These are phyloP conservation scores for Drosophila tripunctata DNA, from an alignment of 2,888 invertebrate species.

Conservation along the genomic window DNA sequence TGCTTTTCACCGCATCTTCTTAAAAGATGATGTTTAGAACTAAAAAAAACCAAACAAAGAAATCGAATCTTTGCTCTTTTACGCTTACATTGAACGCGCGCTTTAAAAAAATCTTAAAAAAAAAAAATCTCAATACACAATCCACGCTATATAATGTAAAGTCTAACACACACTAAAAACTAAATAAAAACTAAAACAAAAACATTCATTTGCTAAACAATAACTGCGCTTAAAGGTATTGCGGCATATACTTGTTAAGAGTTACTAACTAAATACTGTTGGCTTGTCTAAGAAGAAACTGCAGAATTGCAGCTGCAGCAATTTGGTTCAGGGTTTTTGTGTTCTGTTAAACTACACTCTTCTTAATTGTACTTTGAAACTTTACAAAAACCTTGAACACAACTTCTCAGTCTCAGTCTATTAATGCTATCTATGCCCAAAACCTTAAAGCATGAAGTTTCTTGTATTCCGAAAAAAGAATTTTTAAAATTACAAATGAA, in stretches of 20 bases:
- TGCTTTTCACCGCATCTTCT: slow-evolving; percentile 61
- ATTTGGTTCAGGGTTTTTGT: slow-evolving; percentile 16
- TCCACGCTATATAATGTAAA: slow-evolving; percentile 71
- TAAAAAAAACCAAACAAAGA: slow-evolving; percentile 30
- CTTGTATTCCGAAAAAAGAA: slow-evolving; percentile 47
- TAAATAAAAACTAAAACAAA: slow-evolving; percentile 36
- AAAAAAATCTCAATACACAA: slow-evolving; percentile 55
- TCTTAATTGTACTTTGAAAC: neutral
- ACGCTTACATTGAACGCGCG: slow-evolving; percentile 57
- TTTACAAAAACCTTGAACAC: slow-evolving; percentile 49
- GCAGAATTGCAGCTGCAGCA: neutral
- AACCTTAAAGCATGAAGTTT: slow-evolving; percentile 53
- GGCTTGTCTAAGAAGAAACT: neutral
- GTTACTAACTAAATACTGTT: slow-evolving; percentile 21
- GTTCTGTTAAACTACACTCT: neutral
- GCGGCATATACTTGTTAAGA: slow-evolving; percentile 30
- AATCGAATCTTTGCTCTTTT: slow-evolving; percentile 60
- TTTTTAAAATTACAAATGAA: slow-evolving; percentile 36
- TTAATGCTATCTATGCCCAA: too few species aligned
- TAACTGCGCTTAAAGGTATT: slow-evolving; percentile 56
- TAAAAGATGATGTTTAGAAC: slow-evolving; percentile 24
- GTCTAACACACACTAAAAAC: slow-evolving; percentile 53
- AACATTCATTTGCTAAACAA: slow-evolving; percentile 38
- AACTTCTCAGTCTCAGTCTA: slow-evolving; percentile 29
- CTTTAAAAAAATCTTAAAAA: slow-evolving; percentile 20